These are phyloP conservation scores for Hydrotaea diabolus DNA, from an alignment of 2,888 invertebrate species.

Conservation along the genomic window DNA sequence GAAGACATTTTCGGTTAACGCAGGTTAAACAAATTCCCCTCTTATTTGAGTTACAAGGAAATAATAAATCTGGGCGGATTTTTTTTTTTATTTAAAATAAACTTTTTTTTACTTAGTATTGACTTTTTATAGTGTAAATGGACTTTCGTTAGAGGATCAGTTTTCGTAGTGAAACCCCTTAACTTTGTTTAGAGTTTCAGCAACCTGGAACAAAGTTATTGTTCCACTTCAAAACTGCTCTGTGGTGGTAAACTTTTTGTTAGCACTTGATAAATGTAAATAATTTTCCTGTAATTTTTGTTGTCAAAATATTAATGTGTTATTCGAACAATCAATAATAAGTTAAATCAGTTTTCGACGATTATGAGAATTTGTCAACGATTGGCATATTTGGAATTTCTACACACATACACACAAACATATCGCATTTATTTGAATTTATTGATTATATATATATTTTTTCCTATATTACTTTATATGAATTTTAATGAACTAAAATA, in stretches of 20 bases:
- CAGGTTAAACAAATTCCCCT: no score
- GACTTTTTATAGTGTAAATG: neutral
- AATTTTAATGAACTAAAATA: slow-evolving; percentile 63
- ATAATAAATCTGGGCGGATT: no score
- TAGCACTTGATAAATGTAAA: slow-evolving; percentile 39
- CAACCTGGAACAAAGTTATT: no score
- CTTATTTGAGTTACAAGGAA: no score
- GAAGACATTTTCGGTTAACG: no score
- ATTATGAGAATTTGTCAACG: slow-evolving; percentile 32
- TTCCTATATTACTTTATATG: slow-evolving; percentile 39
- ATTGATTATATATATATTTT: slow-evolving; percentile 46
- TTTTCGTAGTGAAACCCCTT: neutral
- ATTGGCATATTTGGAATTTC: neutral
- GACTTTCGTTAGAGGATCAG: neutral
- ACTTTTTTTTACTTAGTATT: no score
- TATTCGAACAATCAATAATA: slow-evolving; percentile 20
- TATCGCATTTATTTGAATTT: slow-evolving; percentile 36
- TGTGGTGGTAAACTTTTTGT: neutral
- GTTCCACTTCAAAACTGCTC: no score
- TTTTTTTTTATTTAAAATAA: no score
- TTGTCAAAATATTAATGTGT: slow-evolving; percentile 13
- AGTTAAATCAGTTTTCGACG: slow-evolving; percentile 43
- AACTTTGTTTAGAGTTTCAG: neutral
- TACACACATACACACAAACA: neutral
- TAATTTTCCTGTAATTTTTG: slow-evolving; percentile 20